Evolutionary conservation across 2,888 invertebrate species (phyloP).

Genomic region (Tinea trinotella): DNA sequence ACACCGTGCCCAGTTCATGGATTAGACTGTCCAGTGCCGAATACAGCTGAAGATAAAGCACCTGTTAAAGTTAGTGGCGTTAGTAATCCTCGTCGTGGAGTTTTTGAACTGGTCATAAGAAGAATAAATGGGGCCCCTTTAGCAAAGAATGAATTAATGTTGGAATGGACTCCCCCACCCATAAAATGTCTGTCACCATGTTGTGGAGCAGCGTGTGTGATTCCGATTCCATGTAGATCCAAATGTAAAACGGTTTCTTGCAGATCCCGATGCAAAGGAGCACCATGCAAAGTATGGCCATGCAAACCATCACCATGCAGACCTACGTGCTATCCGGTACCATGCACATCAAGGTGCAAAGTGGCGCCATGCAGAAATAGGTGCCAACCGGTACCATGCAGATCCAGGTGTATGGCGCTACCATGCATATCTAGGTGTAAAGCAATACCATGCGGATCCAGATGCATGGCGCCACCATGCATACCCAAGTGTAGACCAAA

Average conservation of each 20-base stretch:
- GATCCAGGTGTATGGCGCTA: slow-evolving; percentile 44
- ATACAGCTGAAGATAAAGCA: slow-evolving; percentile 37
- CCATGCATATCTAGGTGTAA: slow-evolving; percentile 27
- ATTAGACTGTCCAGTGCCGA: slow-evolving; percentile 43
- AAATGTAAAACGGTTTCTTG: slow-evolving; percentile 44
- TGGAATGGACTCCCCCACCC: slow-evolving; percentile 59
- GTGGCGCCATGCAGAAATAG: slow-evolving; percentile 35
- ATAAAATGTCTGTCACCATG: slow-evolving; percentile 25
- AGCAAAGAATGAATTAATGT: slow-evolving; percentile 57
- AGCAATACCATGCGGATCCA: slow-evolving; percentile 32
- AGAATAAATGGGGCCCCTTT: slow-evolving; percentile 53
- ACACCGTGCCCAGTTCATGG: slow-evolving; percentile 46
- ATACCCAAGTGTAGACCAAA: slow-evolving; percentile 21
- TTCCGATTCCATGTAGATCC: slow-evolving; percentile 31
- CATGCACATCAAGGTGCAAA: slow-evolving; percentile 42
- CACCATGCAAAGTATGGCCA: too few species aligned
- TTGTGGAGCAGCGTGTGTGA: slow-evolving; percentile 29
- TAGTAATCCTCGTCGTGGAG: slow-evolving; percentile 54
- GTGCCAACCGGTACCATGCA: slow-evolving; percentile 29
- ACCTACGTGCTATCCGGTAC: slow-evolving; percentile 27
- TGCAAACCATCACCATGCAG: slow-evolving; percentile 31
- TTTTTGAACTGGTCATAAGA: slow-evolving; percentile 58
- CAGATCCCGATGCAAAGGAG: slow-evolving; percentile 28
- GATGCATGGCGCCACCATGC: slow-evolving; percentile 41
- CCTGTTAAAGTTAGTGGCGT: slow-evolving; percentile 48